Conservation (phyloP, 1,140 invertebrate species). For the Aradophagus sp. region DNA sequence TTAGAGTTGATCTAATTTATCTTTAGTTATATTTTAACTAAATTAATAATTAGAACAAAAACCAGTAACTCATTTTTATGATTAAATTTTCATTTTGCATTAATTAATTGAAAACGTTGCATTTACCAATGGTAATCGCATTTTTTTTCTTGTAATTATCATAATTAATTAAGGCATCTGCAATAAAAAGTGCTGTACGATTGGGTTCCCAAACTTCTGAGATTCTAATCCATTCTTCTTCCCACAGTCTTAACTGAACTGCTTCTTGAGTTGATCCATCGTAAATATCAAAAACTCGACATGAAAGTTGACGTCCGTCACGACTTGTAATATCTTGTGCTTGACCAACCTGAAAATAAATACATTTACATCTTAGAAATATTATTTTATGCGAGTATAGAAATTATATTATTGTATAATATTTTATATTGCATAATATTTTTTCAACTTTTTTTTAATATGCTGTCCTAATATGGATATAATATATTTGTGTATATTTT, state of each 20-base stretch:
- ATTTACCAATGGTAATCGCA: slow-evolving; percentile 63
- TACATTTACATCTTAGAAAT: background rate
- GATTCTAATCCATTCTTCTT: slow-evolving; percentile 67
- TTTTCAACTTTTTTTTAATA: no score
- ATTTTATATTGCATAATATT: no score
- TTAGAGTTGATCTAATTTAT: no score
- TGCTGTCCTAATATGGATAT: background rate
- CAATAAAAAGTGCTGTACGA: slow-evolving; percentile 68
- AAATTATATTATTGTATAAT: no score
- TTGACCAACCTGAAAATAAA: slow-evolving; percentile 63
- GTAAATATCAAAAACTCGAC: slow-evolving; percentile 64
- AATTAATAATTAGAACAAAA: no score
- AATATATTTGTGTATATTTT: slow-evolving; percentile 56
- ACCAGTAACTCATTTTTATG: no score
- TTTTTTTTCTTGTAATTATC: slow-evolving; percentile 68
- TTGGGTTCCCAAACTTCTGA: slow-evolving; percentile 67
- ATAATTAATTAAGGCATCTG: slow-evolving; percentile 68
- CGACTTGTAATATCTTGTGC: slow-evolving; percentile 65
- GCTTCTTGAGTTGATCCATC: slow-evolving; percentile 60
- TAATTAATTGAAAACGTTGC: no score
- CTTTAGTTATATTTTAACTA: background rate
- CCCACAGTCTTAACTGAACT: slow-evolving; percentile 65
- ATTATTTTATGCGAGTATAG: no score
- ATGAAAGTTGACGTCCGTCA: slow-evolving; percentile 64
- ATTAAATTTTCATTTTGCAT: no score